Base-by-base conservation (phyloP, 2,888 invertebrate species). In the Spilarctia lutea region DNA sequence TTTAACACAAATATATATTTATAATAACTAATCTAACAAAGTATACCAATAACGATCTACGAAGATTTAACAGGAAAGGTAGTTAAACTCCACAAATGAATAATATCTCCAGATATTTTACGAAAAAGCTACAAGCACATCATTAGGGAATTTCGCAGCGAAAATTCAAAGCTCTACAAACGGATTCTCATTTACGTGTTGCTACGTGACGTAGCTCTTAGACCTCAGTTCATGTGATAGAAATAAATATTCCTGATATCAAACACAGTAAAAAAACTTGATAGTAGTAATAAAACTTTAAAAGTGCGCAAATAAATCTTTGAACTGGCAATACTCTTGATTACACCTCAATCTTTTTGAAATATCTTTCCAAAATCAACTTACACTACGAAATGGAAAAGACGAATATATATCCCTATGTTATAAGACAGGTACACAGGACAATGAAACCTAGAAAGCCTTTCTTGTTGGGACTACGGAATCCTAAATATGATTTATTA, bases 171-270 rank as follows among this genome's bases (percentile, higher is more conserved):
- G 27, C 16, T 63, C 42, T 70, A 70, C 63, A 63, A 39, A 71
- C 24, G 60, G 35, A 39, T 6, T 3, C 24, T 70, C 13, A 63
- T 42, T 42, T 42, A 30, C 30, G 42, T 42, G 18, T 42, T 63
- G 71, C 42, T 71, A 63, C 71, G 71, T 42, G 3, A 16, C 70
- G 71, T 63, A 42, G 45, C 63, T 30, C 10, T 16, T 20, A 27
- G 30, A 30, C 45, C 13, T 42, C 42, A 42, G 13, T 39, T 35
- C 39, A 13, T 65, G 20, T 52, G 27, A 3, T 60, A 60, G 11
- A 27, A 27, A 7, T n/a, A 27, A 11, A 60, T 27, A 60, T 1
- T 27, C 1, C 10, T 4, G 60, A 60, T 27, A 13, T 0, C 10
- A 10, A n/a, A 60, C 11, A n/a, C 27, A 60, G 3, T 11, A 27